Evolutionary conservation across 2,797 vertebrate species (phyloP).

Genomic region (Neomorphus geoffroyi): DNA sequence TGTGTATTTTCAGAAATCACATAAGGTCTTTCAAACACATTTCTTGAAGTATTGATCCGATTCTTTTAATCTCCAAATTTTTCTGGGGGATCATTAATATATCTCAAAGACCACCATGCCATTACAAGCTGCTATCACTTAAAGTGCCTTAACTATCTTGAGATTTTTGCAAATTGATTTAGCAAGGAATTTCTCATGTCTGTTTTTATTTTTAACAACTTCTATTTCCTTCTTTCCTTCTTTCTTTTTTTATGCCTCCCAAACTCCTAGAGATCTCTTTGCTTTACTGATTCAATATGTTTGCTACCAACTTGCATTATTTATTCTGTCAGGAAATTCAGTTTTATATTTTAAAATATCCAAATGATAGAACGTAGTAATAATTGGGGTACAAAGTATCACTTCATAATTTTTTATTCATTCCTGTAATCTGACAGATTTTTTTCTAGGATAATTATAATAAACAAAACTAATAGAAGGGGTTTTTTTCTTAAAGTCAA

Average conservation of each 20-base stretch:
- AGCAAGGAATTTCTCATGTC: background rate
- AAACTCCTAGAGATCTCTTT: background rate
- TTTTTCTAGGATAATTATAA: background rate
- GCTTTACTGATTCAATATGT: background rate
- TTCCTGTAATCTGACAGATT: background rate
- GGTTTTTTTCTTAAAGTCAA: background rate
- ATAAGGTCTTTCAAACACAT: background rate
- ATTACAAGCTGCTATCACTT: background rate
- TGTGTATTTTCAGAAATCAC: background rate
- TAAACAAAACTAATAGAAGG: background rate
- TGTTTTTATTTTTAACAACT: background rate
- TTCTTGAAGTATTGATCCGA: background rate
- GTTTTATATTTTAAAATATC: background rate
- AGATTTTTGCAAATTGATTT: background rate
- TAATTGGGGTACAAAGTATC: background rate
- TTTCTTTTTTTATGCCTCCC: background rate
- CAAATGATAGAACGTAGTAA: background rate
- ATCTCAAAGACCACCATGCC: background rate
- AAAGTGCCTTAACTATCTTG: background rate
- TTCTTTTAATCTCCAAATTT: background rate
- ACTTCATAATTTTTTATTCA: background rate
- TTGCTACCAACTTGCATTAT: background rate
- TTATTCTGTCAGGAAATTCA: background rate
- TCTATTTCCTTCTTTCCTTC: background rate
- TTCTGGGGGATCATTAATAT: background rate